Conservation (phyloP, 92 coral and sea anemone species). For the Umimayanthus chanpuru region DNA sequence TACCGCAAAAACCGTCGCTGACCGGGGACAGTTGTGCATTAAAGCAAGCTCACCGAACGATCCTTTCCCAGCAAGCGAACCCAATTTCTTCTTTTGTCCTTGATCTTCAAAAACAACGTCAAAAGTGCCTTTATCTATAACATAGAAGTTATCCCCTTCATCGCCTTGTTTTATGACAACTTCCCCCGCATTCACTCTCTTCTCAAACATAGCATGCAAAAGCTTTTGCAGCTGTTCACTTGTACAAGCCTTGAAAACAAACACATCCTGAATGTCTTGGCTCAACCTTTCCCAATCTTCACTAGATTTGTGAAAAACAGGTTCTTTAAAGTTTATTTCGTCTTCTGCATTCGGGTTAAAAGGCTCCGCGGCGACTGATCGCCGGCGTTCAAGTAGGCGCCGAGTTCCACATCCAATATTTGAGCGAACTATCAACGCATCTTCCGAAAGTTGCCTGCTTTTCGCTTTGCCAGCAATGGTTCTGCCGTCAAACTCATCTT, state of each 20-base stretch:
- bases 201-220: slow-evolving; percentile 63
- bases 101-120: slow-evolving; percentile 49
- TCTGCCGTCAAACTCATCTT: slow-evolving; percentile 9
- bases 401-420: neutral
- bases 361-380: slow-evolving; percentile 59
- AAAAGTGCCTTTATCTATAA: slow-evolving; percentile 60
- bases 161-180: slow-evolving; percentile 56
- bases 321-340: neutral
- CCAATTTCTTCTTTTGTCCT: slow-evolving; percentile 44
- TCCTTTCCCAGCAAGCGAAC: slow-evolving; percentile 49
- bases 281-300: slow-evolving; percentile 56
- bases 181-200: slow-evolving; percentile 48
- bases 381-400: slow-evolving; percentile 50
- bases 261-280: slow-evolving; percentile 48
- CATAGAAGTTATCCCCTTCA: slow-evolving; percentile 64
- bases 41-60: slow-evolving; percentile 66
- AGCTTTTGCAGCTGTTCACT: slow-evolving; percentile 53
- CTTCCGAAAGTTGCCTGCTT: slow-evolving; percentile 32
- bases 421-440: slow-evolving; percentile 16
- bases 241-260: slow-evolving; percentile 62
- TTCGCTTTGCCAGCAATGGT: neutral
- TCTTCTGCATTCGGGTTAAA: slow-evolving; percentile 36
- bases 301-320: slow-evolving; percentile 42
- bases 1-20: slow-evolving; percentile 55
- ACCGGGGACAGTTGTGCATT: slow-evolving; percentile 66